Evolutionary conservation across 2,888 invertebrate genomes (phyloP), one percentile per base, ranked within the genome.

Genomic region (Lepidochitona cinerea): DNA sequence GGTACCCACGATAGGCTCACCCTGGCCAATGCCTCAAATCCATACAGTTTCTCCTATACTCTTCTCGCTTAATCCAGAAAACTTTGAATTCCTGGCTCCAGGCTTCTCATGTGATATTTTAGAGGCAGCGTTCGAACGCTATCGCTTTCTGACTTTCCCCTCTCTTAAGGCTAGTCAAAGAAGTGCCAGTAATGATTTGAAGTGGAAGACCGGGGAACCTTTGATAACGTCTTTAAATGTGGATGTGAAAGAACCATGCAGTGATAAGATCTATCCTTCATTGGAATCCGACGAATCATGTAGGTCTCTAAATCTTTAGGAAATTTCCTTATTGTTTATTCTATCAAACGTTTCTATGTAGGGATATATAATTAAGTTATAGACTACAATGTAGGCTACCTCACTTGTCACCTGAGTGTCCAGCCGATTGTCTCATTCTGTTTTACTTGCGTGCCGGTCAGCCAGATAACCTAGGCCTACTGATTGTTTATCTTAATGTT

Each of bases 71-170:
- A 75, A 82, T 54, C 35, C 77, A 14, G 73, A 66, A 7, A 72
- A 52, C 9, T 88, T 88, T 72, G 32, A 77, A 29, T 83, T 85
- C 41, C 29, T 33, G 2, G 69, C 78, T 0, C 65, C 68, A 0
- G 90, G 90, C 26, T 80, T 92, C 68, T 90, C 89, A 5, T 94
- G 94, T 83, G 91, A 92, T 67, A 77, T 93, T 54, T 83, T 94
- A 18, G 89, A 92, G 36, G 89, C 91, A 33, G 94, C 94, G 0
- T 84, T 93, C 23, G 83, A 85, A 37, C 90, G 94, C 12, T 94
- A 94, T 81, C 59, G 59, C n/a, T 59, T 59, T 59, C 59, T 59
- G 12, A 59, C 59, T 9, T 59, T 59, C 26, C 59, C 59, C 29
- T 41, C 41, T 9, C 9, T 18, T 18, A 18, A 12, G 9, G 41